These are phyloP conservation scores for Enoplosus armatus DNA, from an alignment of 2,797 vertebrate genomes.

Conservation along the genomic window DNA sequence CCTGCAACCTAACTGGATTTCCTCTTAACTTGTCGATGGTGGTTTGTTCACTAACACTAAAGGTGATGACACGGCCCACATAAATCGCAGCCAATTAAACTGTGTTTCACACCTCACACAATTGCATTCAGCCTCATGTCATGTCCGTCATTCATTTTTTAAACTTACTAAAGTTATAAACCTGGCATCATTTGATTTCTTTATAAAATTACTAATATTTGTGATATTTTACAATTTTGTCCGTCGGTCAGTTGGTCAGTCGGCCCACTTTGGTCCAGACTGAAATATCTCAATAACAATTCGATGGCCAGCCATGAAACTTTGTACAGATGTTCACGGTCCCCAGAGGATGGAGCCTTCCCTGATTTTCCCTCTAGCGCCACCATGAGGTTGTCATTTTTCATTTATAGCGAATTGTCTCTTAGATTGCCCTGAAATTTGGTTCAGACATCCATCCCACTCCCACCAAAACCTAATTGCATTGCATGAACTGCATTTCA, in stretches of 20 bases:
- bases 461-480: no score
- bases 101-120: not conserved
- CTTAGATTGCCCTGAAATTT: no score
- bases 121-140: not conserved
- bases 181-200: not conserved
- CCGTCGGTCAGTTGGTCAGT: no score
- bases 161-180: not conserved
- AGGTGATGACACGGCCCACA: not conserved
- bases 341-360: not conserved
- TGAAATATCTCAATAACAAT: not conserved
- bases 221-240: not conserved
- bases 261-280: not conserved
- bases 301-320: not conserved
- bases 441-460: no score
- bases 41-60: not conserved
- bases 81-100: not conserved
- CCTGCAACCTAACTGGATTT: not conserved
- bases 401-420: no score
- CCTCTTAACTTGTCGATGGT: not conserved
- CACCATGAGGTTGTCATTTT: no score
- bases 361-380: no score
- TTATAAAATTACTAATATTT: not conserved
- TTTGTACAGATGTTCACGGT: not conserved
- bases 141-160: not conserved
- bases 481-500: no score